A percentile compares a stretch with the other conserved stretches of the same genome.
Conservation (phyloP, 2,888 invertebrate genomes). For the Drosophila macrospina region DNA sequence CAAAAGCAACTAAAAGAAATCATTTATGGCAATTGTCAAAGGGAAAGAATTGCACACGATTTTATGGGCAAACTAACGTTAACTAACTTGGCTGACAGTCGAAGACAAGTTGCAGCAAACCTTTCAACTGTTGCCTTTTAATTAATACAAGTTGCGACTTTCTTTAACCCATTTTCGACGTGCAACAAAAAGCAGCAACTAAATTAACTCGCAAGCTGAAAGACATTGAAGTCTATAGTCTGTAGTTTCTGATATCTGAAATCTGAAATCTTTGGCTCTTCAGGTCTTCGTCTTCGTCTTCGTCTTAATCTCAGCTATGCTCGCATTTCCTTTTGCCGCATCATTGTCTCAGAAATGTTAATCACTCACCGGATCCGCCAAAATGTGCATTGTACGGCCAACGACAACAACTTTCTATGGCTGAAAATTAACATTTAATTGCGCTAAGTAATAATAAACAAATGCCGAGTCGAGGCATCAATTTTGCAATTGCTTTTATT, state of each 20-base stretch:
- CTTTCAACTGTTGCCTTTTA: conserved; percentile 63
- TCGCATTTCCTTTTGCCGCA: conserved; percentile 65
- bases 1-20: conserved; percentile 45
- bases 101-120: conserved; percentile 29
- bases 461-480: conserved; percentile 57
- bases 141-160: conserved; percentile 77
- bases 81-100: conserved; percentile 7
- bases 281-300: conserved; percentile 28
- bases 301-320: conserved; percentile 38
- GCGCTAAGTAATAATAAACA: conserved; percentile 28
- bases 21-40: conserved; percentile 53
- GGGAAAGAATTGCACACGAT: conserved; percentile 36
- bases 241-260: conserved; percentile 1
- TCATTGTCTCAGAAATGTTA: conserved; percentile 69
- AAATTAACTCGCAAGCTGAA: conserved; percentile 39
- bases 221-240: conserved; percentile 10
- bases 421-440: conserved; percentile 19
- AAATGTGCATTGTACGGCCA: conserved; percentile 63
- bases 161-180: conserved; percentile 69
- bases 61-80: conserved; percentile 24
- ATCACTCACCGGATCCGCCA: conserved; percentile 47
- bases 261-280: conserved; percentile 5
- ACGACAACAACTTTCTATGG: conserved; percentile 61
- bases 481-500: conserved; percentile 27
- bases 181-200: conserved; percentile 33